These are phyloP conservation scores for Spodoptera litura DNA, from an alignment of 1,140 invertebrate species.

Conservation along the genomic window DNA sequence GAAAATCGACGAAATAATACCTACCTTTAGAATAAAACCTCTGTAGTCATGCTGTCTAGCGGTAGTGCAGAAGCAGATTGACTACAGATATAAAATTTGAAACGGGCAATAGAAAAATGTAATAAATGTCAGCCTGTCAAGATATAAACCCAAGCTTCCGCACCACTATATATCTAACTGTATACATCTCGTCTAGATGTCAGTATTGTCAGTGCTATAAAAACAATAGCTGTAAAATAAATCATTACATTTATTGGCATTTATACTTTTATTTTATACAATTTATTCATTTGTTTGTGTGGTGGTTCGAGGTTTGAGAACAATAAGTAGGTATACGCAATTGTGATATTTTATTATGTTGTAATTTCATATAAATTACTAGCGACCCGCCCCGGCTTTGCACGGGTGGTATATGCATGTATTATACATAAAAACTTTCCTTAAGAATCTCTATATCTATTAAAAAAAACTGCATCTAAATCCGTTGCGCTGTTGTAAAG, in stretches of 20 bases:
- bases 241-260: background rate
- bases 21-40: conserved; percentile 5
- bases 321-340: too few species aligned
- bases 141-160: background rate
- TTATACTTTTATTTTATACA: background rate
- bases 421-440: too few species aligned
- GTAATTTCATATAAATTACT: too few species aligned
- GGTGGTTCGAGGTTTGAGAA: too few species aligned
- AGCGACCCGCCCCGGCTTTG: too few species aligned
- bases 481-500: too few species aligned
- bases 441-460: too few species aligned
- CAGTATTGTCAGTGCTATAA: too few species aligned
- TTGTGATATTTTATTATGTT: too few species aligned
- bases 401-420: too few species aligned
- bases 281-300: background rate
- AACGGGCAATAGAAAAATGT: background rate
- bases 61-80: background rate
- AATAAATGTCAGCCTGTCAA: conserved; percentile 25
- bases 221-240: background rate
- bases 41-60: background rate
- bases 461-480: too few species aligned
- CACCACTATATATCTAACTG: too few species aligned
- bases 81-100: conserved; percentile 19
- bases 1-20: background rate
- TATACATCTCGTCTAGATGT: background rate